Evolutionary conservation across 2,888 invertebrate genomes (phyloP).

Genomic region (Hartigia nigra): DNA sequence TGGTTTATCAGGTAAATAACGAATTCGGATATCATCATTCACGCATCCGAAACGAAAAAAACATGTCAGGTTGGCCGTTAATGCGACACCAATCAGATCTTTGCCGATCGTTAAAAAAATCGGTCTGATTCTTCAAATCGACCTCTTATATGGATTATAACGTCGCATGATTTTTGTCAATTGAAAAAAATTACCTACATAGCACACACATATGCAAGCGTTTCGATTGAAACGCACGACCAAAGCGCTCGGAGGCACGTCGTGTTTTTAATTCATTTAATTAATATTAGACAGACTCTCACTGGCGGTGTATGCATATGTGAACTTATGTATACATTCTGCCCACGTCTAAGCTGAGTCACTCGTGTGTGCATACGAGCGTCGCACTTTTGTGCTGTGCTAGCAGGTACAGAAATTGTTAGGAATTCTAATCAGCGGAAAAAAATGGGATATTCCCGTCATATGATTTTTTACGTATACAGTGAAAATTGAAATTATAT

Average conservation of each 20-base stretch:
- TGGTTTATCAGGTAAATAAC: not conserved
- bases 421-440: not conserved
- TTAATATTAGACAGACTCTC: not conserved
- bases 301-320: not conserved
- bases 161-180: not conserved
- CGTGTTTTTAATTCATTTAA: not conserved
- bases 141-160: not conserved
- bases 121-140: not conserved
- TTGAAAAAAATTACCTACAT: not conserved
- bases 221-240: not conserved
- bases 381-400: not conserved
- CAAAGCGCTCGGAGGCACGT: not conserved
- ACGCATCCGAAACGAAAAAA: not conserved
- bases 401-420: not conserved
- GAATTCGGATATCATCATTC: not conserved
- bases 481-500: not conserved
- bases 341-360: conserved; percentile 19
- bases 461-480: not conserved
- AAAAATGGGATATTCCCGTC: conserved; percentile 14
- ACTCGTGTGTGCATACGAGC: not conserved
- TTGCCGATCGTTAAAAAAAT: not conserved
- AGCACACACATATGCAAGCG: not conserved
- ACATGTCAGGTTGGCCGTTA: not conserved
- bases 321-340: not conserved
- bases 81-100: not conserved